Evolutionary conservation across 2,888 invertebrate species (phyloP), one percentile per base, ranked within the genome.

Genomic region (Papilio gigon): DNA sequence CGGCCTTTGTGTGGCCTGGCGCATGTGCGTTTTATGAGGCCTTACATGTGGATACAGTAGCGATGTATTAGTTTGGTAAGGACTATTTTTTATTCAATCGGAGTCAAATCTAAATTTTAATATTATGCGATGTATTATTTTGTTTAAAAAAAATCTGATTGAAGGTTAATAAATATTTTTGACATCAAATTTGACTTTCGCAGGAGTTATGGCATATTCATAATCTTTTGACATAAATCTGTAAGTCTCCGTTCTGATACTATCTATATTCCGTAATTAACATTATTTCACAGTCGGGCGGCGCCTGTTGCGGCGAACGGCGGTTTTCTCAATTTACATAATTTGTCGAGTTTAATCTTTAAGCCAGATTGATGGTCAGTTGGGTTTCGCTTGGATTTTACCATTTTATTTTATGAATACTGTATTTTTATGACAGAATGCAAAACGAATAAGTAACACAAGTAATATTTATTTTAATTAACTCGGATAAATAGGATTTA

Each of bases 211-310:
- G 25, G 20, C 37, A 2, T n/a, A 40, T 22, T 37, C 22, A 59
- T 59, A 59, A 58, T 58, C 0, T 35, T 59, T 61, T 30, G 27
- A 61, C 61, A 17, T 44, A 14, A 37, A 64, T 40, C 53, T 50
- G 25, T n/a, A 53, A 37, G 53, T 40, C 27, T 40, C 25, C 64
- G 12, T 42, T n/a, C 33, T 20, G 56, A 58, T 58, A 44, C 30
- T 4, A 65, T 65, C 65, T 44, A 33, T 58, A 58, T 65, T 56
- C 30, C 25, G 27, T 59, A 47, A 66, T 66, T 66, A 59, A 20
- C 66, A 66, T 66, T 58, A 65, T 60, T 47, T 44, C 22, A 20
- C 42, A 66, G 44, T 47, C 20, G 12, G 27, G 20, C 5, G 33
- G 33, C 65, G 66, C 59, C 47, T 44, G 44, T 66, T 59, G 44